Evolutionary conservation across 2,888 invertebrate species (phyloP), one percentile per base, ranked within the genome.

Genomic region (Megamerina dolium): DNA sequence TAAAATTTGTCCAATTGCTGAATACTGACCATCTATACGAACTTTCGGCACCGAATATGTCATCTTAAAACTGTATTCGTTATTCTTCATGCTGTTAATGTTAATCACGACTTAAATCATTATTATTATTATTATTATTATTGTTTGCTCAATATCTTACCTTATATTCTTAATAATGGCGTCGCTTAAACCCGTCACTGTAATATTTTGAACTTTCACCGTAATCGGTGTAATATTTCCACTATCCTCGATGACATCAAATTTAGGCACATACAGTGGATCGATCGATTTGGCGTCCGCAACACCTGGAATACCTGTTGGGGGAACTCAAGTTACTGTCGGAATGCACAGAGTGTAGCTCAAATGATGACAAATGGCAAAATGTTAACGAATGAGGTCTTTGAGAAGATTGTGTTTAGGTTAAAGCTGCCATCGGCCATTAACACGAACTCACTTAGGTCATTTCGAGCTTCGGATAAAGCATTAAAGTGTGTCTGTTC

Each of bases 41-140:
- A 40, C 19, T 26, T 36, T 27, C 9, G 48, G 48, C 18, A 42
- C 45, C 9, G 10, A 18, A 13, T 42, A 48, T 13, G 42, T 34
- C 36, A 48, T 37, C 39, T 45, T 48, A 13, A 48, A 48, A 12
- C 42, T 42, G 23, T 39, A 48, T 33, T 38, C 39, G 12, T 45
- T 41, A n/a, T 45, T 35, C 17, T 37, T 42, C 19, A 40, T 27
- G 37, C 48, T 48, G 36, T n/a, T n/a, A n/a, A n/a, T n/a, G n/a
- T n/a, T n/a, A n/a, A n/a, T n/a, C n/a, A n/a, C n/a, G 9, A 21
- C 5, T 21, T 12, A 16, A 16, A 17, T 12, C 12, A 16, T 16
- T 16, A 32, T 16, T 36, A 16, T 18, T 30, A 16, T 2, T 16
- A 32, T 17, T 32, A 13, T 32, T 13, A 17, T 32, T 3, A 10